Evolutionary conservation across 1,140 invertebrate genomes (phyloP), one percentile per base, ranked within the genome.

Genomic region (Caenorhabditis tropicalis): DNA sequence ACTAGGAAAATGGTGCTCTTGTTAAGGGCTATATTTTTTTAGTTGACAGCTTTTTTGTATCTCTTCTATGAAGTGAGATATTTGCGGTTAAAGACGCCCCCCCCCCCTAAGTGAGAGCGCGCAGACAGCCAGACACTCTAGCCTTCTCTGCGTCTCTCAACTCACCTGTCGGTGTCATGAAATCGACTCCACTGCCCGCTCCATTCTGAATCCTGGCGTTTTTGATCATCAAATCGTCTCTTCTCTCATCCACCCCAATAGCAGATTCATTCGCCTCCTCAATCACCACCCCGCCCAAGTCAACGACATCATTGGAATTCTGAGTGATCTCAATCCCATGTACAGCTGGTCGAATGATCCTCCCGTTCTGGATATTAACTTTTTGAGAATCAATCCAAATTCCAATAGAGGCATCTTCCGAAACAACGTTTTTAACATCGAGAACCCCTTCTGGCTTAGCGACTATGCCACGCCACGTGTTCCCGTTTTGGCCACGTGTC

Each of bases 381-480:
- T 60, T 58, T 46, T 82, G 56, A n/a, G 82, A 82, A 70, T 82
- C 82, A 6, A 82, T 46, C 82, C 82, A 82, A 12, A 82, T 43
- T 36, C 56, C 82, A 16, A 82, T 82, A 4, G 82, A 60, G 19
- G 56, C 56, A 31, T 70, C 82, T 46, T 82, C 56, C 0, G 82
- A 74, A 21, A 74, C 65, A 21, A 74, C 65, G 33, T 74, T 74
- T 43, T 43, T 74, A 0, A 74, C 36, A 43, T 74, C 65, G 24
- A 74, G 36, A 24, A 43, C 36, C 9, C 65, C 65, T 74, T 74
- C 65, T 74, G 65, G 65, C 24, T 74, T 74, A 24, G 36, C 65
- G 1, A 43, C 65, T 1, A 74, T 43, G 9, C 65, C 65, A 46
- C 65, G 65, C 65, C 65, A 74, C n/a, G 33, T 74, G 21, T 74